Conservation (phyloP, 2,113 vertebrate genomes). For the Podarcis cretensis region DNA sequence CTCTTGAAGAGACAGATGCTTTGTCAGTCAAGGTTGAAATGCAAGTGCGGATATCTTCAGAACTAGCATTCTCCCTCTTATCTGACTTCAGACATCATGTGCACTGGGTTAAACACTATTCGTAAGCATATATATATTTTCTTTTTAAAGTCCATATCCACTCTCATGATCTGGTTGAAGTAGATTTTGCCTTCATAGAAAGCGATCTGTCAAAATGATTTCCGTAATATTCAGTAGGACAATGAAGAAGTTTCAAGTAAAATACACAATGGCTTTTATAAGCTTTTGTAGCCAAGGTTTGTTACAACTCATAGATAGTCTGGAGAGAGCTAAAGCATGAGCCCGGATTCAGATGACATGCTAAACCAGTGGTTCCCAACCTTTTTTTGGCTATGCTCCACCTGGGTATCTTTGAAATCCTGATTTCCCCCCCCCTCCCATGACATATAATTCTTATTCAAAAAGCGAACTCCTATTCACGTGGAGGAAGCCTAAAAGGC, state of each 20-base stretch:
- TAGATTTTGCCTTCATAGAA: not conserved
- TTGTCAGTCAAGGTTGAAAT: slow-evolving; percentile 80
- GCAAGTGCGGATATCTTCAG: slow-evolving; percentile 66
- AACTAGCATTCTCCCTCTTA: slow-evolving; percentile 71
- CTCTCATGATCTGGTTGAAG: not conserved
- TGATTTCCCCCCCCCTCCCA: too few relatives aligned
- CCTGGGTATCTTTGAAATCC: too few relatives aligned
- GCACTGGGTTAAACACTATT: slow-evolving; percentile 76
- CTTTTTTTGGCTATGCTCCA: too few relatives aligned
- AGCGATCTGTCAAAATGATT: not conserved
- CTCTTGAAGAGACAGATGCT: slow-evolving; percentile 69
- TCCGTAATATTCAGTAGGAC: not conserved
- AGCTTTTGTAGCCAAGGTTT: too few relatives aligned
- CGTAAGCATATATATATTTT: slow-evolving; percentile 66
- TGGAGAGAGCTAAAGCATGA: not conserved
- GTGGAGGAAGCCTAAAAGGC: too few relatives aligned
- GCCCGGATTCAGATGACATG: too few relatives aligned
- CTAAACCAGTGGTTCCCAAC: too few relatives aligned
- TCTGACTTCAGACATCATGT: slow-evolving; percentile 75
- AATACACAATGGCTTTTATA: too few relatives aligned
- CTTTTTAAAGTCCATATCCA: slow-evolving; percentile 9
- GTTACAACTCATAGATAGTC: too few relatives aligned
- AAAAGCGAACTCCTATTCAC: too few relatives aligned
- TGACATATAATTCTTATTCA: too few relatives aligned
- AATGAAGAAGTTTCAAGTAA: not conserved